Evolutionary conservation across 2,888 invertebrate genomes (phyloP).

Genomic region (Drosophila koepferae): DNA sequence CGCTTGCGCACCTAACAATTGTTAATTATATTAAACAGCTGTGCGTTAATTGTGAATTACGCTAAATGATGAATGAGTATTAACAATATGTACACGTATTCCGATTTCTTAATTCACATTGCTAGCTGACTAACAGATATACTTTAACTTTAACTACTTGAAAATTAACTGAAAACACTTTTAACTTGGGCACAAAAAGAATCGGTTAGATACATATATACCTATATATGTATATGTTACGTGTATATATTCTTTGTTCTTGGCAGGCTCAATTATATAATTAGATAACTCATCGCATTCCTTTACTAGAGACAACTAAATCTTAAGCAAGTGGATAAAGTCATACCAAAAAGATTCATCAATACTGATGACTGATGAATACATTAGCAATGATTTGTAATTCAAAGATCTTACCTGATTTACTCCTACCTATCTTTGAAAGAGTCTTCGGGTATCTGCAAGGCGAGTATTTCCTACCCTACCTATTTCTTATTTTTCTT

Average conservation of each 20-base stretch:
- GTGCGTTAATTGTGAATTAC: conserved; percentile 28
- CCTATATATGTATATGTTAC: too few relatives aligned
- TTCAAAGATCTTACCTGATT: background rate
- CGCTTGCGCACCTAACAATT: conserved; percentile 26
- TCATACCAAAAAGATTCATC: background rate
- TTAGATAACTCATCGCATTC: background rate
- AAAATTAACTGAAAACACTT: background rate
- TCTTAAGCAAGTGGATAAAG: too few relatives aligned
- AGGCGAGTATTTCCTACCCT: background rate
- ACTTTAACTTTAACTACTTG: background rate
- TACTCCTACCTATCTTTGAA: too few relatives aligned
- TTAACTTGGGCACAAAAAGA: background rate
- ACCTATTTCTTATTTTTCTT: background rate
- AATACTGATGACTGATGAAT: background rate
- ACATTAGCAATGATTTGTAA: background rate
- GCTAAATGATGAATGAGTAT: conserved; percentile 8
- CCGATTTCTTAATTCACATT: background rate
- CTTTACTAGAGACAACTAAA: background rate
- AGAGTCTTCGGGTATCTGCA: background rate
- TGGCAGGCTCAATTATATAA: background rate
- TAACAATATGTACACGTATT: background rate
- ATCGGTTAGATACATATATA: too few relatives aligned
- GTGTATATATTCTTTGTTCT: background rate
- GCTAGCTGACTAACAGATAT: background rate
- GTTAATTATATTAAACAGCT: conserved; percentile 48